These are phyloP conservation scores for Heteromurus nitidus DNA, from an alignment of 2,888 invertebrate genomes.

Conservation along the genomic window DNA sequence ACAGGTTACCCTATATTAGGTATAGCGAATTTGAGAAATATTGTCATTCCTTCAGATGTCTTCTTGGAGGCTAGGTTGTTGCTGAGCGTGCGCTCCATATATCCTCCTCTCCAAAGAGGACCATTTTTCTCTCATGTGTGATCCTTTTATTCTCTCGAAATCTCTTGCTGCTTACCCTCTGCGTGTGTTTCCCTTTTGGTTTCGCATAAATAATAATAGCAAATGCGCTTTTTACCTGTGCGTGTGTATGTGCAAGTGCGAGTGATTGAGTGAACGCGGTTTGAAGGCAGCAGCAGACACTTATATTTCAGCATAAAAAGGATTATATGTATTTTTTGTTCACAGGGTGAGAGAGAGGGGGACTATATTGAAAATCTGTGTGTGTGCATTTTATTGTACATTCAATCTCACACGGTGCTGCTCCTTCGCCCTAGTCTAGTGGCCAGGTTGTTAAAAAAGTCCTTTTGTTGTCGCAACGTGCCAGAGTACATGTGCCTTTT, in stretches of 20 bases:
- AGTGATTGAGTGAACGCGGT: not conserved
- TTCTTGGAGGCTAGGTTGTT: constrained; percentile 38
- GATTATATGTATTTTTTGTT: too few species aligned
- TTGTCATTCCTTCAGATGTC: constrained; percentile 53
- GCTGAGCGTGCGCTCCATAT: too few species aligned
- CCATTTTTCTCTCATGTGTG: too few species aligned
- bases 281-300: too few species aligned
- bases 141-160: too few species aligned
- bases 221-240: not conserved
- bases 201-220: not conserved
- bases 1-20: constrained; percentile 27
- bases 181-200: not conserved
- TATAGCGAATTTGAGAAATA: constrained; percentile 35
- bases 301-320: too few species aligned
- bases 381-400: not conserved
- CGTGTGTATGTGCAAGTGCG: not conserved
- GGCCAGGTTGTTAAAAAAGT: not conserved
- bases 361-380: too few species aligned
- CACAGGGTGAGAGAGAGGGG: too few species aligned
- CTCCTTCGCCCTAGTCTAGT: not conserved
- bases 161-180: not conserved
- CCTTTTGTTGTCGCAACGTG: constrained; percentile 28
- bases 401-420: not conserved
- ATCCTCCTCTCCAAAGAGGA: too few species aligned
- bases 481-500: constrained; percentile 27